Evolutionary conservation across 1,140 invertebrate species (phyloP), one percentile per base, ranked within the genome.

Genomic region (Ceratina australensis): DNA sequence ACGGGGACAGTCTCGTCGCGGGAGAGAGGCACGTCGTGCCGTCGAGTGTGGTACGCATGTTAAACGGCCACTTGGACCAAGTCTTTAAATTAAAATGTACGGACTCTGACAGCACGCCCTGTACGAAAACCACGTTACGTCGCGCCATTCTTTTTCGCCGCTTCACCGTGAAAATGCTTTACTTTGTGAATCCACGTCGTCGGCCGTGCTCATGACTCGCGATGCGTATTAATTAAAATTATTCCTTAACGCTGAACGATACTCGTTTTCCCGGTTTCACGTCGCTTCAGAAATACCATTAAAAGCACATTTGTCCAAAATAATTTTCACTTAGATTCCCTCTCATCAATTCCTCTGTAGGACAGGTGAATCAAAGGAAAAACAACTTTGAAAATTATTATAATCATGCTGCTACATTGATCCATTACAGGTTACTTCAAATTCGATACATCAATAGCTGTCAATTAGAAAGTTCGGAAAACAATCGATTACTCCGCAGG

Each of bases 71-170:
- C 82, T 82, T 79, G 82, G 63, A 15, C 76, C 69, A 59, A 47
- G 52, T 67, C 73, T 79, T 52, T 83, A 79, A 83, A 83, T 83
- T 82, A 83, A 83, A 83, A 83, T 66, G 72, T 83, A 83, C 61
- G 64, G 72, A 73, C 77, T 74, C 33, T 72, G 76, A 83, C 82
- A 57, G 71, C 61, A 33, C 24, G 50, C 65, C 65, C 49, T 50
- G 47, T 20, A 26, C 49, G 57, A 20, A 64, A 69, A 65, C 8
- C 52, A 50, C 64, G 60, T 80, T 63, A 82, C 60, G 57, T 24
- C 33, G 28, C 60, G 57, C 26, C 33, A 24, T 54, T 54, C 54
- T 78, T 76, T 76, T 75, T 59, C 68, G 33, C 54, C 16, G 67
- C 16, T 73, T 66, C 72, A 64, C 49, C 81, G 42, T n/a, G 63